These are phyloP conservation scores for Pogonophryne albipinna DNA, from an alignment of 2,797 vertebrate genomes.

Conservation along the genomic window DNA sequence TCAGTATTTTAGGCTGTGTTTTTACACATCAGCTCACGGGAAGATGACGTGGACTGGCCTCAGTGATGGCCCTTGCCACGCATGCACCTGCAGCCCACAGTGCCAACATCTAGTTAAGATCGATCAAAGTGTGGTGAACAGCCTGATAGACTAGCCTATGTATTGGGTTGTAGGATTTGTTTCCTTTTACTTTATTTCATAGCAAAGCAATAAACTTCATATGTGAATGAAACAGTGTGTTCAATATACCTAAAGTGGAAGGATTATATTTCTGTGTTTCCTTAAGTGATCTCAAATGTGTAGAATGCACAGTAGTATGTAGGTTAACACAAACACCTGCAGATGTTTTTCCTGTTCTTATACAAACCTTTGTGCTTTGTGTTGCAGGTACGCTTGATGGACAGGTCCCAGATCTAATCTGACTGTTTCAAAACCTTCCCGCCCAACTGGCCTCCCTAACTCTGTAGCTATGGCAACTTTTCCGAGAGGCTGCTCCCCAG, in stretches of 20 bases:
- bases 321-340: neutral
- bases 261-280: neutral
- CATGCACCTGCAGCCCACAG: constrained; percentile 1
- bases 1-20: neutral
- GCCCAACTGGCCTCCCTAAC: constrained; percentile 46
- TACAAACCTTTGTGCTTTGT: constrained; percentile 25
- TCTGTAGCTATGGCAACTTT: constrained; percentile 87
- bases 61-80: neutral
- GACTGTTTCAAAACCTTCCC: constrained; percentile 45
- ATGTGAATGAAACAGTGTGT: neutral
- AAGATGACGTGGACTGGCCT: constrained; percentile 58
- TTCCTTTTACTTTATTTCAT: neutral
- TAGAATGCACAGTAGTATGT: neutral
- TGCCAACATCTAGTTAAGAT: neutral
- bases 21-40: constrained; percentile 14
- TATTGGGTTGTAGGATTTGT: neutral
- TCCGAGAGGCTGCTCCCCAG: constrained; percentile 82
- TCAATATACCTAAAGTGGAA: neutral
- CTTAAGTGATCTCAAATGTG: neutral
- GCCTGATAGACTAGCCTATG: no score
- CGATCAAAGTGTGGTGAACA: neutral
- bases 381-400: constrained; percentile 63
- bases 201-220: neutral
- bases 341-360: neutral
- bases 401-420: constrained; percentile 71